Evolutionary conservation across 2,888 invertebrate genomes (phyloP).

Genomic region (Aphodius sticticus): DNA sequence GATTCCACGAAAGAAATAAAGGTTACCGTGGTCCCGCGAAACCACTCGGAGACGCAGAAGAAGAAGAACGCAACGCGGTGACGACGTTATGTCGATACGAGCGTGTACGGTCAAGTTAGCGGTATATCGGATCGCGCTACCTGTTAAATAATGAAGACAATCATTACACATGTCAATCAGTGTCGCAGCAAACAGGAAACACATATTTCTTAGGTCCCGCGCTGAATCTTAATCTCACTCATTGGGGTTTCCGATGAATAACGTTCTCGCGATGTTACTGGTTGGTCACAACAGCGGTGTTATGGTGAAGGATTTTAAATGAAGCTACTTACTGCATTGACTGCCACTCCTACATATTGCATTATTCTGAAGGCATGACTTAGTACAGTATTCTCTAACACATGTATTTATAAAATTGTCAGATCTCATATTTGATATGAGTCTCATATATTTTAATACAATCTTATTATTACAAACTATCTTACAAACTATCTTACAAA

Average conservation of each 20-base stretch:
- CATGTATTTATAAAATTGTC: no score
- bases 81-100: slow-evolving; percentile 7
- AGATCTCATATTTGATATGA: no score
- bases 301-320: not conserved
- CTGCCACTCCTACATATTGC: not conserved
- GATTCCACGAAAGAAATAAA: slow-evolving; percentile 22
- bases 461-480: no score
- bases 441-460: no score
- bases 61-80: slow-evolving; percentile 5
- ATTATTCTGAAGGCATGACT: no score
- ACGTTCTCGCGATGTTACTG: slow-evolving; percentile 4
- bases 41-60: not conserved
- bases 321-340: not conserved
- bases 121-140: slow-evolving; percentile 31
- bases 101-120: slow-evolving; percentile 33
- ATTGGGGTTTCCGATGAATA: slow-evolving; percentile 12
- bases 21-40: slow-evolving; percentile 18
- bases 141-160: slow-evolving; percentile 34
- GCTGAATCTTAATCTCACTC: slow-evolving; percentile 10
- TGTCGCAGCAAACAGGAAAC: slow-evolving; percentile 29
- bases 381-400: no score
- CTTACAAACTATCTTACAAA: no score
- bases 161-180: slow-evolving; percentile 36
- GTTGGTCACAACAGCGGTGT: not conserved
- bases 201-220: slow-evolving; percentile 24